Percentiles rank a stretch among this genome's conserved stretches.
Evolutionary conservation across 2,888 invertebrate genomes (phyloP).

Genomic region (Trichopoda pennipes): DNA sequence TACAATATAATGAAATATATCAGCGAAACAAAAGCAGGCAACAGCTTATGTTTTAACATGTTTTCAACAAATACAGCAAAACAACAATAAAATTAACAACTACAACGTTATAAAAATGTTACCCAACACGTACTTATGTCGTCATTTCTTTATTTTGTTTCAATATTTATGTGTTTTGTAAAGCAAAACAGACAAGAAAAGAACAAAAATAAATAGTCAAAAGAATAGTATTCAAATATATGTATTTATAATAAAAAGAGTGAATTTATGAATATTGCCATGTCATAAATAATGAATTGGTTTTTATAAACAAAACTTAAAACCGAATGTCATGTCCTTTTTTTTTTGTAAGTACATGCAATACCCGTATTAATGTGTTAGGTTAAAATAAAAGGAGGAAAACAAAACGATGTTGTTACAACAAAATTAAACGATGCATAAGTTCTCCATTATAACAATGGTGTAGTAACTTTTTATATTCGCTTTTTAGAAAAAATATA

Average conservation of each 20-base stretch:
- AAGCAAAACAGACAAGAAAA: constrained; percentile 15
- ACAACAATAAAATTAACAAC: neutral
- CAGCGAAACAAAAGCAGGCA: constrained; percentile 19
- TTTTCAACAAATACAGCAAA: constrained; percentile 53
- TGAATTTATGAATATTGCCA: constrained; percentile 49
- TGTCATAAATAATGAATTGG: constrained; percentile 47
- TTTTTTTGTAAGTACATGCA: constrained; percentile 18
- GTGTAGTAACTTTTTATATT: too few relatives aligned
- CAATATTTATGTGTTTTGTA: constrained; percentile 23
- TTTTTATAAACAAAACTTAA: constrained; percentile 11
- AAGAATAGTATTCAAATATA: constrained; percentile 27
- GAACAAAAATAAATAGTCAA: constrained; percentile 35
- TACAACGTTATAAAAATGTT: constrained; percentile 5
- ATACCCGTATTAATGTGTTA: constrained; percentile 21
- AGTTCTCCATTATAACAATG: too few relatives aligned
- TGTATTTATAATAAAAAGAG: constrained; percentile 33
- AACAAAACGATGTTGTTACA: neutral
- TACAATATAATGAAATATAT: neutral
- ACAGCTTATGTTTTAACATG: constrained; percentile 55
- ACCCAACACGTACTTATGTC: constrained; percentile 22
- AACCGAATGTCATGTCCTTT: constrained; percentile 48
- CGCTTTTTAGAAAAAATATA: too few relatives aligned
- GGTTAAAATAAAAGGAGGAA: neutral
- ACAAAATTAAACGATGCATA: neutral
- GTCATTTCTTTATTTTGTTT: constrained; percentile 6